Evolutionary conservation across 2,113 vertebrate genomes (phyloP).

Genomic region (Phyllostomus discolor): DNA sequence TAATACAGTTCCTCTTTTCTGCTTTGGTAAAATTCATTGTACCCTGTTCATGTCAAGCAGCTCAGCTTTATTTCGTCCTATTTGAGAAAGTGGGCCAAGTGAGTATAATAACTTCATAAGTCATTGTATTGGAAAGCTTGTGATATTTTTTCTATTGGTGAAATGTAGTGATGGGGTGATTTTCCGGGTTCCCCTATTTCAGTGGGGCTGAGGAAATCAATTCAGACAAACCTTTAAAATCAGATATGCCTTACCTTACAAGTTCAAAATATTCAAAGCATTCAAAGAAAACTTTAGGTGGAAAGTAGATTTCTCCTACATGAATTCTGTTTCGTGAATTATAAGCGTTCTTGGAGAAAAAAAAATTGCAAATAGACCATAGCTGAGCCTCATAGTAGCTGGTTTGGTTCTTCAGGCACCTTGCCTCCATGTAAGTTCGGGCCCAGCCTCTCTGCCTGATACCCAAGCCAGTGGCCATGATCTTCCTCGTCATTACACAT

Average conservation of each 20-base stretch:
- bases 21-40: background rate
- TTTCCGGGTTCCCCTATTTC: background rate
- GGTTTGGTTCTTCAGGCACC: background rate
- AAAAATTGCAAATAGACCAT: background rate
- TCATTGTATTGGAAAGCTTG: background rate
- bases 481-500: background rate
- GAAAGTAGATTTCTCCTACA: conserved; percentile 45
- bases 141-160: background rate
- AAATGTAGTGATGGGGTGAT: background rate
- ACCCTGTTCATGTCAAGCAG: background rate
- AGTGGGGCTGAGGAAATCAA: background rate
- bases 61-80: background rate
- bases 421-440: background rate
- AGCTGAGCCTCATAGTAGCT: background rate
- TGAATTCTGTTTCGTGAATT: conserved; percentile 52
- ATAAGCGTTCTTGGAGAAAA: background rate
- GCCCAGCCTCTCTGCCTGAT: background rate
- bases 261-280: conserved; percentile 18
- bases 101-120: background rate
- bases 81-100: conserved; percentile 1
- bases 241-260: background rate
- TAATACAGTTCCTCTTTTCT: background rate
- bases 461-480: background rate
- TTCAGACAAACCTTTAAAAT: background rate
- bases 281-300: conserved; percentile 21